Evolutionary conservation across 2,888 invertebrate genomes (phyloP).

Genomic region (Dynastes hyllus): DNA sequence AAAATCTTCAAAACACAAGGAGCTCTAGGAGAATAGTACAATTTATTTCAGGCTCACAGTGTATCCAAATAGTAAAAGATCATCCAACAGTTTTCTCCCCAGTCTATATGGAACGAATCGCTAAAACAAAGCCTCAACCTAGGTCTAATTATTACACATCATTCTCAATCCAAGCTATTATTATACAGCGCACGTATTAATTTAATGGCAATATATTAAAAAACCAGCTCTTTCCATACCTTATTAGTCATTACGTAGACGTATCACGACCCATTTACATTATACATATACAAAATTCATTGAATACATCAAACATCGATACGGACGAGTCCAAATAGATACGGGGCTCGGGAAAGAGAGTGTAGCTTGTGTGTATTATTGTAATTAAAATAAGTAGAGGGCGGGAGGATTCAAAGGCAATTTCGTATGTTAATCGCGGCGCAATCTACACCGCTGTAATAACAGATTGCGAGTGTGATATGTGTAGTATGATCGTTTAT

Average conservation of each 20-base stretch:
- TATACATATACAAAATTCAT: slow-evolving; percentile 2
- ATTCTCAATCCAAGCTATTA: slow-evolving; percentile 10
- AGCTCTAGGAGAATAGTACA: too few relatives aligned
- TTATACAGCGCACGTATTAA: slow-evolving; percentile 12
- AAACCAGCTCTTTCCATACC: background rate
- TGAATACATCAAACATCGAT: background rate
- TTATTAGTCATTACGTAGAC: background rate
- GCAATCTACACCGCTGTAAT: slow-evolving; percentile 27
- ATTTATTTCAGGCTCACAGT: too few relatives aligned
- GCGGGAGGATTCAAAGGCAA: slow-evolving; percentile 12
- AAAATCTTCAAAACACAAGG: too few relatives aligned
- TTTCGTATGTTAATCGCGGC: slow-evolving; percentile 30
- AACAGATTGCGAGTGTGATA: slow-evolving; percentile 11
- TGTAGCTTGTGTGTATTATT: background rate
- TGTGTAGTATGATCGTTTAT: background rate
- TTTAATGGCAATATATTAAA: slow-evolving; percentile 24
- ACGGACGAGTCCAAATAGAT: background rate
- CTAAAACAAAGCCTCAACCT: background rate
- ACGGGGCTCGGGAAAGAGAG: background rate
- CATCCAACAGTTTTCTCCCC: background rate
- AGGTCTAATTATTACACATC: background rate
- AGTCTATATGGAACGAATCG: background rate
- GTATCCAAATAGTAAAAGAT: too few relatives aligned
- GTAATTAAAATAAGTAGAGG: slow-evolving; percentile 37
- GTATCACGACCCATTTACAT: background rate